These are phyloP conservation scores for Trididemnum nubilum DNA, from an alignment of 23 tunicate genomes.

Conservation along the genomic window DNA sequence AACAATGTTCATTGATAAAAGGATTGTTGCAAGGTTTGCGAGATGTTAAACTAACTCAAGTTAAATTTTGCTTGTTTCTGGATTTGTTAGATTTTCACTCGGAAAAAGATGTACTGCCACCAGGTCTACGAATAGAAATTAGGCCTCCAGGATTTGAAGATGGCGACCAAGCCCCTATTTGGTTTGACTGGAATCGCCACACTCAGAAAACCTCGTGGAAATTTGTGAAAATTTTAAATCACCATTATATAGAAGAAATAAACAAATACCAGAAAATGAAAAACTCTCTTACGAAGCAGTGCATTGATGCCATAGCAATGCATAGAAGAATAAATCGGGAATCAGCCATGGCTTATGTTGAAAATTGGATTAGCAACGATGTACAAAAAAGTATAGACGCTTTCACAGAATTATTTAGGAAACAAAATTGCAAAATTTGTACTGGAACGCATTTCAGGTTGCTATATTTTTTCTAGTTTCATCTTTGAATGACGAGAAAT, in stretches of 20 bases:
- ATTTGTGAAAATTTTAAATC: slow-evolving; percentile 15
- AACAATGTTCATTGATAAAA: too few relatives aligned
- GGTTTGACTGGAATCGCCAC: slow-evolving; percentile 47
- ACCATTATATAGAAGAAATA: slow-evolving; percentile 26
- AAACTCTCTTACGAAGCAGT: slow-evolving; percentile 16
- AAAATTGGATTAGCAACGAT: slow-evolving; percentile 3
- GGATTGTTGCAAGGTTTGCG: slow-evolving; percentile 14
- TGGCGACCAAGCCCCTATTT: neutral
- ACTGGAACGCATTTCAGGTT: too few relatives aligned
- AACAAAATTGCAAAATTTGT: too few relatives aligned
- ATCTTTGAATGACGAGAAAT: too few relatives aligned
- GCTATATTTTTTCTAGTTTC: too few relatives aligned
- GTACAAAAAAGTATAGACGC: neutral
- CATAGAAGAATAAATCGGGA: neutral
- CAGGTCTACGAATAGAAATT: slow-evolving; percentile 46
- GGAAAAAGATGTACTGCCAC: slow-evolving; percentile 39
- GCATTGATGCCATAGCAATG: neutral
- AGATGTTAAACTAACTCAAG: slow-evolving; percentile 21
- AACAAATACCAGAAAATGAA: neutral
- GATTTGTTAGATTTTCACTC: slow-evolving; percentile 42
- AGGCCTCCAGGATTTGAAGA: slow-evolving; percentile 27
- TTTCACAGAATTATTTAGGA: neutral
- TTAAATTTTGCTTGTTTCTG: slow-evolving; percentile 33
- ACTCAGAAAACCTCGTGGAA: slow-evolving; percentile 12
- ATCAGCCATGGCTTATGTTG: slow-evolving; percentile 4